These are phyloP conservation scores for Eudemis profundana DNA, from an alignment of 2,888 invertebrate genomes.

Conservation along the genomic window DNA sequence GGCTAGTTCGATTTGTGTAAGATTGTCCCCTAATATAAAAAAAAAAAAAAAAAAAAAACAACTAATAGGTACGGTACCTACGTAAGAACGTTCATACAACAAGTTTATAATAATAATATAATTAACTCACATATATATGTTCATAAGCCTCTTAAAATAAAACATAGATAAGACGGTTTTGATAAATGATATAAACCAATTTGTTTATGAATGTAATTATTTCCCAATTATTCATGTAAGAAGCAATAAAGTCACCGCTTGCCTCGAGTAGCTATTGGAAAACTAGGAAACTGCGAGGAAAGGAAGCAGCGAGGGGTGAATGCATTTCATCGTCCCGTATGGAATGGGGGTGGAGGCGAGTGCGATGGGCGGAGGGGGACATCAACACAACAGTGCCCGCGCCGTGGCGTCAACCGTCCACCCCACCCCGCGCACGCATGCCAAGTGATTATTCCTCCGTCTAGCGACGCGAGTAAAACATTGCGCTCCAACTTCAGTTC, in stretches of 20 bases:
- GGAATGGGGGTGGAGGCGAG: constrained; percentile 52
- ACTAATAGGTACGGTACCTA: too few relatives aligned
- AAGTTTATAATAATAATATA: too few relatives aligned
- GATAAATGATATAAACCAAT: background rate
- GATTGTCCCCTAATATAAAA: too few relatives aligned
- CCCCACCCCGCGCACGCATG: constrained; percentile 57
- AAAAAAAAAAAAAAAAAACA: too few relatives aligned
- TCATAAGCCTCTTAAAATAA: background rate
- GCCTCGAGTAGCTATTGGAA: constrained; percentile 7
- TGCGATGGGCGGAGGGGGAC: constrained; percentile 45
- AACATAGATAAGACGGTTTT: background rate
- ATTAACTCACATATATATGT: too few relatives aligned
- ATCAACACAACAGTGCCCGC: constrained; percentile 53
- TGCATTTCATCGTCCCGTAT: constrained; percentile 53
- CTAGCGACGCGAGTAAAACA: constrained; percentile 70
- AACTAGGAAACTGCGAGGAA: constrained; percentile 24
- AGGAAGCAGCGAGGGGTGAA: constrained; percentile 47
- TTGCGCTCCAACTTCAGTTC: constrained; percentile 64
- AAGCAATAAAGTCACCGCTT: background rate
- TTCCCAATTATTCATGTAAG: background rate
- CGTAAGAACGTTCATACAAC: background rate
- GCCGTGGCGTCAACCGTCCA: constrained; percentile 47
- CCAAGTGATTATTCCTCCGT: constrained; percentile 60
- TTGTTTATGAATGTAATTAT: background rate
- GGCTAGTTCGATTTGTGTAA: too few relatives aligned